These are phyloP conservation scores for Xiphorhynchus elegans DNA, from an alignment of 2,113 vertebrate genomes.

Conservation along the genomic window DNA sequence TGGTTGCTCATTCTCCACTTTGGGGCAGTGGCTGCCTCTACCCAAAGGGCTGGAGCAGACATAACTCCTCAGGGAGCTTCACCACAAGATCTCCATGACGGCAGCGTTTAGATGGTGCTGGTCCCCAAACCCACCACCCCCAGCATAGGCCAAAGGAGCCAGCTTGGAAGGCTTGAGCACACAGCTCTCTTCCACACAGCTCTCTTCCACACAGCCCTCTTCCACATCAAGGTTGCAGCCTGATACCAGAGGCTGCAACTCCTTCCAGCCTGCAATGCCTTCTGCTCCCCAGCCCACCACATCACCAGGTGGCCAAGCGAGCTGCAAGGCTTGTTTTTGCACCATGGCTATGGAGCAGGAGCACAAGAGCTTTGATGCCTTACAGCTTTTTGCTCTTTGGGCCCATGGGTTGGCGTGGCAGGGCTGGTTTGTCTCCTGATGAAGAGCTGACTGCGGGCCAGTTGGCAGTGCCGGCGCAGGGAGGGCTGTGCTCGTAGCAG, in stretches of 20 bases:
- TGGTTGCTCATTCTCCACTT: neutral
- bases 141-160: neutral
- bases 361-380: neutral
- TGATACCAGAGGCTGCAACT: neutral
- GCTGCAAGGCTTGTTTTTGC: neutral
- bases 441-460: neutral
- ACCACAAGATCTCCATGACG: neutral
- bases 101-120: neutral
- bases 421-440: neutral
- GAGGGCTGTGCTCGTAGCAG: neutral
- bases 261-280: neutral
- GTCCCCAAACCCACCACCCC: neutral
- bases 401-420: rapidly evolving
- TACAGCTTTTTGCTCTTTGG: neutral
- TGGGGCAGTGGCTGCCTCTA: neutral
- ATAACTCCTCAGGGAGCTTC: neutral
- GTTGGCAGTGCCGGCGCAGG: neutral
- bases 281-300: neutral
- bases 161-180: neutral
- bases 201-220: neutral
- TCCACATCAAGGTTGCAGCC: no score
- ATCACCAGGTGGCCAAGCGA: rapidly evolving
- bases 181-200: neutral
- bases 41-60: neutral
- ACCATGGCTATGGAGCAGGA: neutral